These are phyloP conservation scores for Sturnus vulgaris DNA, from an alignment of 2,113 vertebrate species.

Conservation along the genomic window DNA sequence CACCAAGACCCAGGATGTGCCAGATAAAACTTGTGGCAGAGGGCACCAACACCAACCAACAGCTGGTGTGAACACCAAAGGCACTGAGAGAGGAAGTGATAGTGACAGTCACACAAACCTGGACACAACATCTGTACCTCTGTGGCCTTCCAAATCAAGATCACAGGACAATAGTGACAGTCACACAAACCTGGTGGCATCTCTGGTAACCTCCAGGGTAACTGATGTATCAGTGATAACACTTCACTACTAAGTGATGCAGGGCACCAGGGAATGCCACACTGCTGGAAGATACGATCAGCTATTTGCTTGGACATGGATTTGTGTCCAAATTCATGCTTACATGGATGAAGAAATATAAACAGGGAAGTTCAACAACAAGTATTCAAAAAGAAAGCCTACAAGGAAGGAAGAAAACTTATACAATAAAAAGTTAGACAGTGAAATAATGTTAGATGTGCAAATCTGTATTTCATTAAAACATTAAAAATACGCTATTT, in stretches of 20 bases:
- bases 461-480: background rate
- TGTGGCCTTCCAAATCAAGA: background rate
- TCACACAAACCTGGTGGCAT: background rate
- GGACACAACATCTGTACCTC: background rate
- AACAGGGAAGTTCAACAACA: background rate
- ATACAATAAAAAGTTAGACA: background rate
- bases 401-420: background rate
- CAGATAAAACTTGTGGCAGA: background rate
- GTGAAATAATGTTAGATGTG: background rate
- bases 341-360: background rate
- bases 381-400: background rate
- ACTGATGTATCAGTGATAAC: background rate
- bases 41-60: background rate
- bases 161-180: background rate
- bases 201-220: background rate
- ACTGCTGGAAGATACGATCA: rapidly evolving
- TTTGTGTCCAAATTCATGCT: background rate
- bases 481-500: background rate
- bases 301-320: background rate
- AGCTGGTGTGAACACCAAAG: background rate
- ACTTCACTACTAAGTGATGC: background rate
- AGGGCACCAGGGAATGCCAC: background rate
- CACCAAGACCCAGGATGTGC: background rate
- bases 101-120: too few relatives aligned
- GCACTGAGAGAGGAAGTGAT: background rate